Evolutionary conservation across 2,113 vertebrate genomes (phyloP), one percentile per base, ranked within the genome.

Genomic region (Australoheros scitulus): DNA sequence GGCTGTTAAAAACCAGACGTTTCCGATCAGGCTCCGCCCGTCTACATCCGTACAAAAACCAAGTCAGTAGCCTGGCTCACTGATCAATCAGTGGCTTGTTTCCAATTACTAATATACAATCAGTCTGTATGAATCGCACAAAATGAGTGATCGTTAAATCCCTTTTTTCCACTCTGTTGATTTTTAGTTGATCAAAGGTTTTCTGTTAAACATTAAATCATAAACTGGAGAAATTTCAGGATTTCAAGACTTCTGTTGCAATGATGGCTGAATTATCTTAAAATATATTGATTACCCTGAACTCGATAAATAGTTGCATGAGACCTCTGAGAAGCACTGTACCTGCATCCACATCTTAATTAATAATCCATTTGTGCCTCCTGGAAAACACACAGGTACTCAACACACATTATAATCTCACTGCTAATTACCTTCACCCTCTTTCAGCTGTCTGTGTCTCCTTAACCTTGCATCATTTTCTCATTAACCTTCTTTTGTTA

Each of bases 41-140:
- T 41, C 92, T 2, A 1, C 94, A 93, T 85, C 93, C 92, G 6
- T 93, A 93, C 93, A 94, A 80, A 87, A 93, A 90, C 38, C 90
- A 95, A 95, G 95, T 95, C 92, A 95, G 94, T 95, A 85, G 57
- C 55, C 80, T 7, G 80, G 34, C 70, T 11, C 5, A 17, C 59
- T 22, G n/a, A 70, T 52, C 24, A 65, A 70, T 75, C 84, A 22
- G 32, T 0, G 36, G 13, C 74, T 55, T 20, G 9, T 24, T 26
- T 47, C 17, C 17, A 1, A 65, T 85, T 82, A 75, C 17, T 3
- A 87, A 7, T 52, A 61, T 20, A 36, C 61, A 80, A 87, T 93
- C 84, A 77, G 6, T 29, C 32, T 77, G 87, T 83, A 92, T 92
- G 92, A 77, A 92, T 91, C 64, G 36, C 22, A 32, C 77, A 70